A percentile compares a stretch with the other conserved stretches of the same genome.
Evolutionary conservation across 2,113 vertebrate species (phyloP).

Genomic region (Petromus typicus): DNA sequence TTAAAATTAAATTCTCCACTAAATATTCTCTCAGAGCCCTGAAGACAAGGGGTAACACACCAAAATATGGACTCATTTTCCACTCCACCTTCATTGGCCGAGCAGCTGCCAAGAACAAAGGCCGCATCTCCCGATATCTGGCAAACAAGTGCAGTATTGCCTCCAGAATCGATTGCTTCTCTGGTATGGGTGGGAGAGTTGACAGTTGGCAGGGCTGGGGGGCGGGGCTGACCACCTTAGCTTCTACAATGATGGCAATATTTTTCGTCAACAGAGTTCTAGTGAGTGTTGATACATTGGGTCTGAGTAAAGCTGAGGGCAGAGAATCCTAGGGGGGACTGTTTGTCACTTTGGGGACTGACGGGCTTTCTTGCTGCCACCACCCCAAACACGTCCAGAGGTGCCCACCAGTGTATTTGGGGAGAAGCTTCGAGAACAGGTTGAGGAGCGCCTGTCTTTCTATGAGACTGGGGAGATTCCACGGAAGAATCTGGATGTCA

Average conservation of each 20-base stretch:
- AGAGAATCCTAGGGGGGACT: not conserved
- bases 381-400: conserved; percentile 84
- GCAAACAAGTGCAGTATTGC: conserved; percentile 99
- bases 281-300: conserved; percentile 91
- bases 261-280: conserved; percentile 99
- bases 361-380: conserved; percentile 37
- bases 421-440: conserved; percentile 95
- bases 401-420: conserved; percentile 94
- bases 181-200: conserved; percentile 87
- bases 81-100: conserved; percentile 99
- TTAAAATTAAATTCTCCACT: not conserved
- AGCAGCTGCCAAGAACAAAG: conserved; percentile 97
- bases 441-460: conserved; percentile 96
- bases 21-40: conserved; percentile 90
- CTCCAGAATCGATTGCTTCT: conserved; percentile 97
- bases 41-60: conserved; percentile 97
- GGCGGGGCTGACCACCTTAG: not conserved
- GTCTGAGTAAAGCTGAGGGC: conserved; percentile 91
- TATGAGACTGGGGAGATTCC: conserved; percentile 95
- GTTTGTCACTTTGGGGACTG: not conserved
- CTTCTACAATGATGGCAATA: conserved; percentile 93
- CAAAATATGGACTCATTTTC: conserved; percentile 98
- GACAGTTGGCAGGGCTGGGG: not conserved
- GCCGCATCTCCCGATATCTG: conserved; percentile 97
- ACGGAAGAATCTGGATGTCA: conserved; percentile 95